These are phyloP conservation scores for Bambusicola thoracicus DNA, from an alignment of 2,113 vertebrate genomes.

Conservation along the genomic window DNA sequence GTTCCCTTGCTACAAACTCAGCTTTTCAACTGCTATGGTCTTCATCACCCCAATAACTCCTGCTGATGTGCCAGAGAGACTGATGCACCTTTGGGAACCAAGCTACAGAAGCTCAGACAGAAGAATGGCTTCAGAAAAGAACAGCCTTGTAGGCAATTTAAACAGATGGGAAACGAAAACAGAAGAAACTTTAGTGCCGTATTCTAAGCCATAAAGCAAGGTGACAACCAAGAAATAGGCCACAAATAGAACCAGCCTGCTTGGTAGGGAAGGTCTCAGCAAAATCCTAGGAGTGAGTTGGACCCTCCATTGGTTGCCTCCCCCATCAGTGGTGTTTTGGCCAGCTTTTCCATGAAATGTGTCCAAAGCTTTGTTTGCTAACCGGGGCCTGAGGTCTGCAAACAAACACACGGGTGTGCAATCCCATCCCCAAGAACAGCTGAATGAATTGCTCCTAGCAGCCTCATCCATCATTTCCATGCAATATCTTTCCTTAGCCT, in stretches of 20 bases:
- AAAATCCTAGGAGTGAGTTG: not conserved
- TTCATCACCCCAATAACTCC: not conserved
- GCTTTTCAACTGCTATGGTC: not conserved
- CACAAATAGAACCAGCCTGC: not conserved
- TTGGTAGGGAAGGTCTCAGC: not conserved
- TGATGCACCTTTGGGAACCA: not conserved
- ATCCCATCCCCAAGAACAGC: not conserved
- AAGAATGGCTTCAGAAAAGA: not conserved
- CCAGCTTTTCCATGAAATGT: not conserved
- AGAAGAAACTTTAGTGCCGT: not conserved
- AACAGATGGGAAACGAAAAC: not conserved
- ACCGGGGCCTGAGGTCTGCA: not conserved
- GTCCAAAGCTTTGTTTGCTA: not conserved
- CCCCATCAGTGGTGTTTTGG: not conserved
- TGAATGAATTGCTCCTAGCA: fast-evolving
- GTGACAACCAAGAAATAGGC: not conserved
- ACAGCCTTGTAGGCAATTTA: not conserved
- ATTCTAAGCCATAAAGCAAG: not conserved
- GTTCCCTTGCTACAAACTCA: not conserved
- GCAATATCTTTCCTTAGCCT: not conserved
- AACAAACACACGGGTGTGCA: not conserved
- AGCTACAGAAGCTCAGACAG: not conserved
- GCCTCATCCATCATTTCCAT: not conserved
- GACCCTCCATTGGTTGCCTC: not conserved
- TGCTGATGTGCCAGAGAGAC: not conserved